Evolutionary conservation across 2,888 invertebrate genomes (phyloP).

Genomic region (Melinaea menophilus): DNA sequence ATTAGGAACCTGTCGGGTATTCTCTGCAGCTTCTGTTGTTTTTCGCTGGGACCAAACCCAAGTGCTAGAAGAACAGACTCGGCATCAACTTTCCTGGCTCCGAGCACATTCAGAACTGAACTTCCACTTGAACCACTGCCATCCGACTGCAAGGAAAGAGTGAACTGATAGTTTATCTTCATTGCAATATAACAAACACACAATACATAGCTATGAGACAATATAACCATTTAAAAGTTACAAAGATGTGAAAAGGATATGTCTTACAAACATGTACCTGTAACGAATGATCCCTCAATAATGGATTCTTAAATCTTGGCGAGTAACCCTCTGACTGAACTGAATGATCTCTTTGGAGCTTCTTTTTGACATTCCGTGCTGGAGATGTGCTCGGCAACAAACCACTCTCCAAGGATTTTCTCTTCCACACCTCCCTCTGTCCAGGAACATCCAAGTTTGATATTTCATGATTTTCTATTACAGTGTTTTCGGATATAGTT

Average conservation of each 20-base stretch:
- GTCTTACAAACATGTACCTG: conserved; percentile 55
- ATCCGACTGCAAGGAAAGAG: conserved; percentile 54
- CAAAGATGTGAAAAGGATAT: not conserved
- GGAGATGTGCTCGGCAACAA: conserved; percentile 52
- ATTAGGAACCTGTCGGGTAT: conserved; percentile 90
- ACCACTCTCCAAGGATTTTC: conserved; percentile 64
- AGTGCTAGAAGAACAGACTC: conserved; percentile 90
- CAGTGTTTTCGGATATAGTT: conserved; percentile 58
- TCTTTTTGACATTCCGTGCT: conserved; percentile 47
- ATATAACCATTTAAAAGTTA: not conserved
- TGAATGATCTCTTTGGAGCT: conserved; percentile 66
- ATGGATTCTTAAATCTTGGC: conserved; percentile 66
- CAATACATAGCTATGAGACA: not conserved
- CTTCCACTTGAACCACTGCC: conserved; percentile 78
- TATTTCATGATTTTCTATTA: conserved; percentile 37
- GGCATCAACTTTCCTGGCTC: conserved; percentile 91
- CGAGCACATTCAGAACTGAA: conserved; percentile 90
- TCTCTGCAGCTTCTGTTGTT: conserved; percentile 83
- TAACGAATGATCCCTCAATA: conserved; percentile 70
- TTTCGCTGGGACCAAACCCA: conserved; percentile 86
- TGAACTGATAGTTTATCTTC: conserved; percentile 1
- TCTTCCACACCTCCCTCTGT: conserved; percentile 57
- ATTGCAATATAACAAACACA: not conserved
- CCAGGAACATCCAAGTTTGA: conserved; percentile 53
- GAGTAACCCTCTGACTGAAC: conserved; percentile 70